Base-by-base conservation (phyloP, 1,140 invertebrate genomes). In the Euura saliciscinereae region DNA sequence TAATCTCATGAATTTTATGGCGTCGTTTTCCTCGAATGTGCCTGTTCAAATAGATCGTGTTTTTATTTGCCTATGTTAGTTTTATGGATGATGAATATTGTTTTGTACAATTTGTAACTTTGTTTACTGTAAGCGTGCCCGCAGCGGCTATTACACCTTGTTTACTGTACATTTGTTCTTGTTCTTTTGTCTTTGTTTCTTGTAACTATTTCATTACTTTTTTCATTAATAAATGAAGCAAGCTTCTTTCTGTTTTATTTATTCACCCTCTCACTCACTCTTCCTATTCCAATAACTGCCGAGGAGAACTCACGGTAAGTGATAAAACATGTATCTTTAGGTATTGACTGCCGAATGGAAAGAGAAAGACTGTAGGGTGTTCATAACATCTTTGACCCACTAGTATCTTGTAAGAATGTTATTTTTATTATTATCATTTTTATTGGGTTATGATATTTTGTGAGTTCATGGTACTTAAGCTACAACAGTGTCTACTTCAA, bases 261-360 rank as follows among this genome's bases (percentile, higher is more conserved):
- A n/a, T n/a, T n/a, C n/a, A n/a, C n/a, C n/a, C n/a, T n/a, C n/a
- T n/a, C n/a, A n/a, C n/a, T n/a, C n/a, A n/a, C n/a, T n/a, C n/a
- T n/a, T n/a, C n/a, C n/a, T n/a, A n/a, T n/a, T n/a, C n/a, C n/a
- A n/a, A n/a, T n/a, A n/a, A n/a, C n/a, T n/a, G n/a, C n/a, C n/a
- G n/a, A n/a, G n/a, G n/a, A n/a, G n/a, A n/a, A n/a, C n/a, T n/a
- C n/a, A n/a, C n/a, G n/a, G n/a, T n/a, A n/a, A n/a, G n/a, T n/a
- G n/a, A n/a, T n/a, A n/a, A n/a, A n/a, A n/a, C n/a, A n/a, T 51
- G 46, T 51, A 51, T 51, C 46, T 51, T 51, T 51, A 51, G 46
- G 46, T 6, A 51, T 51, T 51, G 46, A 51, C 46, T 51, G 46
- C 11, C 46, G 46, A 51, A 51, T 51, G 46, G 46, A 51, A 11